Conservation (phyloP, 2,888 invertebrate species). For the Peribatodes rhomboidaria region DNA sequence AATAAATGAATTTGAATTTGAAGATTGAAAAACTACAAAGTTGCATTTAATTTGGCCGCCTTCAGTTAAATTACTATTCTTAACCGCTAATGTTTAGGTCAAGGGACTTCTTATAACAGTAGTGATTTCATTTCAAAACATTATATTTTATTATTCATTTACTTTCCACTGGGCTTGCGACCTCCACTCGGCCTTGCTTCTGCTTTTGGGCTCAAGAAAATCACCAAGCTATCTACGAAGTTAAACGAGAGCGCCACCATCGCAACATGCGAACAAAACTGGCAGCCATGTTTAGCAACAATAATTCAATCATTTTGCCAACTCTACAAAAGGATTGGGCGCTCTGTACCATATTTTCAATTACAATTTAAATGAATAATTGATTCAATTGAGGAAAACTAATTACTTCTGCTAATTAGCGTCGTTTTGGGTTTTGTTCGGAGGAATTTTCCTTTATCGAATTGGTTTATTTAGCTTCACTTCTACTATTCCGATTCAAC, state of each 20-base stretch:
- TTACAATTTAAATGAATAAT: background rate
- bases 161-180: conserved; percentile 49
- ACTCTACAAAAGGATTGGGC: background rate
- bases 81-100: conserved; percentile 20
- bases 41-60: background rate
- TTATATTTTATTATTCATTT: conserved; percentile 32
- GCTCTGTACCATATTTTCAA: background rate
- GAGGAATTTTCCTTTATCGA: no score
- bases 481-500: no score
- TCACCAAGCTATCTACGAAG: background rate
- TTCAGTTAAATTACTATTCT: background rate
- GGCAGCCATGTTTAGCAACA: background rate
- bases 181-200: conserved; percentile 48
- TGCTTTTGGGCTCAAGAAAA: conserved; percentile 35
- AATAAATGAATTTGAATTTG: no score
- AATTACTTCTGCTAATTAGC: background rate
- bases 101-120: conserved; percentile 20
- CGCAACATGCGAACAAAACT: background rate
- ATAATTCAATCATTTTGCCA: background rate
- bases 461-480: no score
- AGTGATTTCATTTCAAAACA: conserved; percentile 14
- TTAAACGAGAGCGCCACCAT: background rate
- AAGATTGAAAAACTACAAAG: conserved; percentile 2
- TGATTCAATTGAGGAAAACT: background rate
- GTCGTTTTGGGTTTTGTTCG: background rate